phyloP scores from a whole-genome alignment of 1,140 invertebrate species.

The Saccostrea cuccullata region DNA sequence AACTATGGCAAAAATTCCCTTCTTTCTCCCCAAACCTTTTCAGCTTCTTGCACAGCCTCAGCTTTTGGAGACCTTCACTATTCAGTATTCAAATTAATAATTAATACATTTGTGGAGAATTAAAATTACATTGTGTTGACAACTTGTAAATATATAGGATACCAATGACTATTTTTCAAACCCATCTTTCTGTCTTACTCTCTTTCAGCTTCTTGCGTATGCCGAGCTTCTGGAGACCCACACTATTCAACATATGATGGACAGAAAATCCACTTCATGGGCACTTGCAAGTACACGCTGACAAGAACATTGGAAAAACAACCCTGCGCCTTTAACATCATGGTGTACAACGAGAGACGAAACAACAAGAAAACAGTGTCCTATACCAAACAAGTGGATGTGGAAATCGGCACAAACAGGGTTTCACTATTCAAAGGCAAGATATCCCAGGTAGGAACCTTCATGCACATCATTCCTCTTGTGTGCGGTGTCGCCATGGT shows the following conservation, averaged over 20 bases:
- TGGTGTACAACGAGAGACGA: constrained; percentile 87
- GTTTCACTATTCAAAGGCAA: background rate
- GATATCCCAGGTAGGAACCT: background rate
- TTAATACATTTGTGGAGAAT: too few relatives aligned
- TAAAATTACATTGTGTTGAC: too few relatives aligned
- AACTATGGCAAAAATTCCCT: too few relatives aligned
- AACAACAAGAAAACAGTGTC: constrained; percentile 52
- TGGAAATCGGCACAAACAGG: constrained; percentile 75
- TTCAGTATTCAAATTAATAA: too few relatives aligned
- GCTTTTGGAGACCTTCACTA: too few relatives aligned
- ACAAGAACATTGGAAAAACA: constrained; percentile 49
- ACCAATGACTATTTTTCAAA: too few relatives aligned
- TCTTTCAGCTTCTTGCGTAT: constrained; percentile 86
- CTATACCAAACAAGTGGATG: constrained; percentile 77
- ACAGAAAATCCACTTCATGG: constrained; percentile 93
- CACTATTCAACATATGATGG: constrained; percentile 96
- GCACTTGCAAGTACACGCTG: constrained; percentile 65
- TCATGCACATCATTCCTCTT: too few relatives aligned
- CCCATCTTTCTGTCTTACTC: background rate
- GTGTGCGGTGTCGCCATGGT: too few relatives aligned
- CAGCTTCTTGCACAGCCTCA: constrained; percentile 84
- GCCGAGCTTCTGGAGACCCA: constrained; percentile 93
- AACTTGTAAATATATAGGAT: too few relatives aligned
- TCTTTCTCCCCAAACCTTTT: background rate
- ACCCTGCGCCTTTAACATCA: constrained; percentile 84